Conservation (phyloP, 2,113 vertebrate species). For the Oriolus oriolus region DNA sequence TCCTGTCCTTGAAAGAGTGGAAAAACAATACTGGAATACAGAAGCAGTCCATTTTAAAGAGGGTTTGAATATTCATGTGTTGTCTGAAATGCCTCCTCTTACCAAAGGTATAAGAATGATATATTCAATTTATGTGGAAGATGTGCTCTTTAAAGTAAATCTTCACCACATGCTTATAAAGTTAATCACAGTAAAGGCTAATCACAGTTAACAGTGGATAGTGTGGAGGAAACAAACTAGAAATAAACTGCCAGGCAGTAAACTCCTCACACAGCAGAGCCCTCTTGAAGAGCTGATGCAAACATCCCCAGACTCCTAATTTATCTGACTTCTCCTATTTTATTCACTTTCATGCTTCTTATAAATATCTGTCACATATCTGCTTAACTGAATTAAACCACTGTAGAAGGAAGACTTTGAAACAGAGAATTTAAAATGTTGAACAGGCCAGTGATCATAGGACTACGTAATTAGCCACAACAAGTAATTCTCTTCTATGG, state of each 20-base stretch:
- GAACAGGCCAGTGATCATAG: constrained; percentile 43
- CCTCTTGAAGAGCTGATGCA: not conserved
- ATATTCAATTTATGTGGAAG: not conserved
- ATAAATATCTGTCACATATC: constrained; percentile 51
- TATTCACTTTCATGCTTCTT: constrained; percentile 65
- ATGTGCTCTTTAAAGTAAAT: not conserved
- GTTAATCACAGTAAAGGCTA: constrained; percentile 7
- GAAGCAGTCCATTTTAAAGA: not conserved
- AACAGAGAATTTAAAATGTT: constrained; percentile 42
- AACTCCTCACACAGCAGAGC: constrained; percentile 12
- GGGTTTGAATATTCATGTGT: not conserved
- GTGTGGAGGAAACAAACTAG: not conserved
- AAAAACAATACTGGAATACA: not conserved
- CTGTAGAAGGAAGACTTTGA: constrained; percentile 28
- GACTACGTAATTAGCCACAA: constrained; percentile 41
- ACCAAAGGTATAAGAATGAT: not conserved
- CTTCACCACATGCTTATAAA: not conserved
- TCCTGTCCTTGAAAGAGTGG: not conserved
- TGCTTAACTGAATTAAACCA: constrained; percentile 39
- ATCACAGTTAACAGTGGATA: not conserved
- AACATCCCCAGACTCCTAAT: constrained; percentile 57
- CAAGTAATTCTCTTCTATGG: constrained; percentile 7
- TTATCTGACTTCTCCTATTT: constrained; percentile 59
- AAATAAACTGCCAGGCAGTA: constrained; percentile 19
- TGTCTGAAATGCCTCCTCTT: not conserved